Evolutionary conservation across 2,797 vertebrate species (phyloP), one percentile per base, ranked within the genome.

Genomic region (Parotocinclus haroldoi): DNA sequence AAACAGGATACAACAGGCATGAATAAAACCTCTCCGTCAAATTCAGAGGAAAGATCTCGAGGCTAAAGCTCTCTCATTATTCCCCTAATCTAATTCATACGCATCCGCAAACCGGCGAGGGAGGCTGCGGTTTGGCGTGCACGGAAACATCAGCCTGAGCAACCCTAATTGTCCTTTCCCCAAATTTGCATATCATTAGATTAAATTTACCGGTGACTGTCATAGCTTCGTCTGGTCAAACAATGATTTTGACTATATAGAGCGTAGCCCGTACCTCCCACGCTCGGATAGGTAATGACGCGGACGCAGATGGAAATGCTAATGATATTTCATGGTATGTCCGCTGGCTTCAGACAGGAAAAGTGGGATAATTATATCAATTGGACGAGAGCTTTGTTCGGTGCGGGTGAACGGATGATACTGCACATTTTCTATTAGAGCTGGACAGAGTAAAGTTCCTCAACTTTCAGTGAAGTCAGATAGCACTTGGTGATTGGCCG

Each of bases 291-390:
- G 38, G 72, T 66, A 74, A 66, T 74, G 73, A 55, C 76, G 63
- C 19, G 18, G 63, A 77, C 77, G 57, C 83, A 80, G 81, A 82
- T 81, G 83, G 80, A 49, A 75, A 69, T 49, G 72, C 72, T 82
- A 85, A 84, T 83, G 79, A 80, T 81, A 80, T 86, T 86, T 88
- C 82, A 84, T 77, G 79, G 75, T 81, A 76, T 79, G 84, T 83
- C 84, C 83, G 73, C 66, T 71, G 79, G 76, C 55, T 88, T 85
- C 79, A 38, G 7, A 48, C 84, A 77, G 69, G 53, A 82, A 76
- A 85, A 80, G 79, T 80, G 72, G 61, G 72, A 81, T 82, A 76
- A 87, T 86, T 85, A 82, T 82, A 83, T 86, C 82, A 83, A 74
- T 79, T 85, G 79, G 80, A 82, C 74, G 58, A 81, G 79, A 80